Evolutionary conservation across 2,888 invertebrate genomes (phyloP).

Genomic region (Acheta domesticus): DNA sequence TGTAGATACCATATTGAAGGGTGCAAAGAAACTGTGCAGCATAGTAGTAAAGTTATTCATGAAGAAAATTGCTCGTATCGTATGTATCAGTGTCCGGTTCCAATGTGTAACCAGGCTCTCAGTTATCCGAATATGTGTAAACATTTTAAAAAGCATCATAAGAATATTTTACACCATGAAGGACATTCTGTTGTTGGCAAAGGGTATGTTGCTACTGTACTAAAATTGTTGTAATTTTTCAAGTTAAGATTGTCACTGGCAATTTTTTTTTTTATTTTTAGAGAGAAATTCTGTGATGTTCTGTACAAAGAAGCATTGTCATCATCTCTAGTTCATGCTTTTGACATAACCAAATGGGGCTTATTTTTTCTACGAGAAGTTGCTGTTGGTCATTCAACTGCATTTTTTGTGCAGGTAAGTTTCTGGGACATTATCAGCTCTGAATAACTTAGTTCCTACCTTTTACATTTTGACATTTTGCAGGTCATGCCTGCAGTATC

Average conservation of each 20-base stretch:
- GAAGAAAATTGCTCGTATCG: conserved; percentile 21
- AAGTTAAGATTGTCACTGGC: not conserved
- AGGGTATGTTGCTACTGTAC: not conserved
- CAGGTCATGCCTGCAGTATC: not conserved
- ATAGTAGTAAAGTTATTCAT: not conserved
- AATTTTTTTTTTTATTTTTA: not conserved
- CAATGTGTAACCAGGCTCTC: conserved; percentile 20
- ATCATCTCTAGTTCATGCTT: conserved; percentile 19
- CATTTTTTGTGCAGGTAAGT: not conserved
- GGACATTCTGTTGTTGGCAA: conserved; percentile 1
- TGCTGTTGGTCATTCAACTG: not conserved
- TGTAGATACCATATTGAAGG: conserved; percentile 23
- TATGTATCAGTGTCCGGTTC: not conserved
- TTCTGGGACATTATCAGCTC: no score
- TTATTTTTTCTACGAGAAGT: conserved; percentile 20
- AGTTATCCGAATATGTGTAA: not conserved
- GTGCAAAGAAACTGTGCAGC: not conserved
- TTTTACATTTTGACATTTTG: no score
- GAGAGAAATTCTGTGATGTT: conserved; percentile 6
- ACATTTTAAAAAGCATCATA: conserved; percentile 18
- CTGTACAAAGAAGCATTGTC: not conserved
- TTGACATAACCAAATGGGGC: conserved; percentile 22
- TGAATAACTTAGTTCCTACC: no score
- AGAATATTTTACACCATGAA: not conserved
- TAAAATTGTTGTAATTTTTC: not conserved